A percentile compares a stretch with the other conserved stretches of the same genome.
Evolutionary conservation across 2,888 invertebrate species (phyloP).

Genomic region (Drosophila anomelani): DNA sequence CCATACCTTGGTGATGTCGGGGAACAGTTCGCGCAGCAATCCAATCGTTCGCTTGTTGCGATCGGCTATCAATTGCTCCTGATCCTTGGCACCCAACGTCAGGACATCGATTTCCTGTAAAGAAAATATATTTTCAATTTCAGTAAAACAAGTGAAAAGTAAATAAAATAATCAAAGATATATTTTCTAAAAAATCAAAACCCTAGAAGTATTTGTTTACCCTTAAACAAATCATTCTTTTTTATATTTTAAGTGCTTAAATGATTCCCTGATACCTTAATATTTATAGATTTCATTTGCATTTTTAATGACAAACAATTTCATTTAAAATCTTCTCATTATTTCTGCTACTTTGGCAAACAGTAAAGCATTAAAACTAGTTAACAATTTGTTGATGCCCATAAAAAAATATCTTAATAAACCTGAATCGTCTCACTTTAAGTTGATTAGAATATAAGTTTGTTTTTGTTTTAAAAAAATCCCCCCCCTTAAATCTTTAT

Average conservation of each 20-base stretch:
- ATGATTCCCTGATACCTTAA: not conserved
- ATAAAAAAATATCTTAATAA: not conserved
- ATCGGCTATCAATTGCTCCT: slow-evolving; percentile 87
- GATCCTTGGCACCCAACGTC: slow-evolving; percentile 87
- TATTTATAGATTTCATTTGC: not conserved
- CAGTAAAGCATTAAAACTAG: not conserved
- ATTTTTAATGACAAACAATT: not conserved
- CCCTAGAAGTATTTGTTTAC: not conserved
- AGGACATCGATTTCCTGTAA: slow-evolving; percentile 89
- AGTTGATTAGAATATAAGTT: slow-evolving; percentile 8
- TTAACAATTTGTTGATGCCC: not conserved
- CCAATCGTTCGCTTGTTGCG: slow-evolving; percentile 92
- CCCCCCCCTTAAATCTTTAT: not conserved
- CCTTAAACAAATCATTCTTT: not conserved
- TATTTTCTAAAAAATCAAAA: not conserved
- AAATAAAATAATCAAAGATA: not conserved
- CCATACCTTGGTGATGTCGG: slow-evolving; percentile 90
- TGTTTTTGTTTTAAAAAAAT: not conserved
- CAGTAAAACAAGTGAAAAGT: not conserved
- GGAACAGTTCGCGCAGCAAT: slow-evolving; percentile 90
- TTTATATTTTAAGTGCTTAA: not conserved
- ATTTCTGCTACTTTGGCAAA: not conserved
- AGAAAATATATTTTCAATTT: not conserved
- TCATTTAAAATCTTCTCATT: not conserved
- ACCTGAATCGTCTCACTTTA: slow-evolving; percentile 2